Conservation (phyloP, 2,113 vertebrate genomes). For the Saccopteryx bilineata region DNA sequence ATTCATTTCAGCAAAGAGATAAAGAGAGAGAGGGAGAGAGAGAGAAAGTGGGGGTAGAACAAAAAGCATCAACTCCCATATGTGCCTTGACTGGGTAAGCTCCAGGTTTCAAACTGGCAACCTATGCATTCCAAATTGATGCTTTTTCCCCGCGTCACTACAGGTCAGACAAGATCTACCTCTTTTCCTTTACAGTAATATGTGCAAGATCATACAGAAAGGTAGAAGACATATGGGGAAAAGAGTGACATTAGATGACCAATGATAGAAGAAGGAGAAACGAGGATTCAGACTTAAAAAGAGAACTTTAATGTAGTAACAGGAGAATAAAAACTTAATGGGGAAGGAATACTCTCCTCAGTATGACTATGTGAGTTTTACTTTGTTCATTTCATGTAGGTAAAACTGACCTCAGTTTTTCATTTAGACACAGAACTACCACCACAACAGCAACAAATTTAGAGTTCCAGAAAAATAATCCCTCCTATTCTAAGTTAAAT, state of each 20-base stretch:
- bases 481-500: neutral
- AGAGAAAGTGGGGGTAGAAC: too few relatives aligned
- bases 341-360: neutral
- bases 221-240: neutral
- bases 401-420: neutral
- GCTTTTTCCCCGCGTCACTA: too few relatives aligned
- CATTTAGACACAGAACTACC: neutral
- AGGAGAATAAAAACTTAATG: neutral
- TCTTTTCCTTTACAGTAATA: neutral
- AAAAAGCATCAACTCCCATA: too few relatives aligned
- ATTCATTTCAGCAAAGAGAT: too few relatives aligned
- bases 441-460: neutral
- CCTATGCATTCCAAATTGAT: too few relatives aligned
- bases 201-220: neutral
- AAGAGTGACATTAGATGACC: neutral
- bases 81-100: too few relatives aligned
- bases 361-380: neutral
- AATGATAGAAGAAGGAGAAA: neutral
- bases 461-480: neutral
- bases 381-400: neutral
- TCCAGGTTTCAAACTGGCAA: too few relatives aligned
- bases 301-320: neutral
- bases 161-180: neutral
- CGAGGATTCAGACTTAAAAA: neutral
- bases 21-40: too few relatives aligned